Evolutionary conservation across 1,140 invertebrate genomes (phyloP).

Genomic region (Cardiocondyla obscurior): DNA sequence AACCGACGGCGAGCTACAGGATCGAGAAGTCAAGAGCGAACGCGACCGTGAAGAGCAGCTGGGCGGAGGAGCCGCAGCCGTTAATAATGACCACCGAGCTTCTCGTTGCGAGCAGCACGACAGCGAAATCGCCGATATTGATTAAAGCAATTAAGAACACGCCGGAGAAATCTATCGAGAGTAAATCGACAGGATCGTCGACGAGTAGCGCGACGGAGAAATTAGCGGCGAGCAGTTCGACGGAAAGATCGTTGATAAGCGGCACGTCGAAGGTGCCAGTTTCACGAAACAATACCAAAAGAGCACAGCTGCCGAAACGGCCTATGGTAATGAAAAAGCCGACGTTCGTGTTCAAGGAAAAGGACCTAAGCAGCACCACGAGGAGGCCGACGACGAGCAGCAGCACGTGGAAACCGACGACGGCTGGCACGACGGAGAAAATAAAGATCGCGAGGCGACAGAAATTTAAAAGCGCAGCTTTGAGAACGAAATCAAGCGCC

Average conservation of each 20-base stretch:
- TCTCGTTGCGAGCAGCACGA: neutral
- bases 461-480: neutral
- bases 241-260: neutral
- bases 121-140: neutral
- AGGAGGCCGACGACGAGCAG: neutral
- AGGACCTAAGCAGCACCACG: neutral
- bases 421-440: neutral
- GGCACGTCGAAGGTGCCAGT: neutral
- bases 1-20: neutral
- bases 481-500: neutral
- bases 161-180: neutral
- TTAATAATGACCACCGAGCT: neutral
- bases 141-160: neutral
- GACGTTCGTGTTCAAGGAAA: neutral
- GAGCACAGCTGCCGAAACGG: neutral
- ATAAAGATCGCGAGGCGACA: neutral
- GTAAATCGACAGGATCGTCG: neutral
- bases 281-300: neutral
- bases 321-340: constrained; percentile 43
- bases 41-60: neutral
- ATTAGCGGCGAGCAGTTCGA: neutral
- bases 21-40: neutral
- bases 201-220: neutral
- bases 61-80: neutral
- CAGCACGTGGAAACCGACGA: constrained; percentile 23